phyloP scores from a whole-genome alignment of 2,113 vertebrate species.

The Microcebus jonahi region DNA sequence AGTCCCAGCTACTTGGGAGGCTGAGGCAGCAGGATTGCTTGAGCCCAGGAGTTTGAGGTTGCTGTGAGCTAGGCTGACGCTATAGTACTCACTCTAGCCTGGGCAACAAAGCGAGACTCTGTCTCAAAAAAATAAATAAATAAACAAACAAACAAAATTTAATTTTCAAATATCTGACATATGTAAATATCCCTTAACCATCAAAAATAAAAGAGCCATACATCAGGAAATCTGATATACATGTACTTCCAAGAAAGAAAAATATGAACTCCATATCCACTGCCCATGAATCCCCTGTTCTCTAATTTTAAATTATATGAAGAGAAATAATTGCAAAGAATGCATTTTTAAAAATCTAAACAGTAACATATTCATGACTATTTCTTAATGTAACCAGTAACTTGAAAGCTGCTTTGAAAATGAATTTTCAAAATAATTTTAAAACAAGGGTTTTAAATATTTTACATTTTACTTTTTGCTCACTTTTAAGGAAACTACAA shows the following conservation, averaged over 20 bases:
- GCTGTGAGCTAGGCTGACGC: too few species aligned
- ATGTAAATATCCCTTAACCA: background rate
- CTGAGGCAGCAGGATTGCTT: too few species aligned
- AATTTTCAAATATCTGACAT: slow-evolving; percentile 28
- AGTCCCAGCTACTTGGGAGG: too few species aligned
- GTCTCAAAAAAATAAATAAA: too few species aligned
- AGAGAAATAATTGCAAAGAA: slow-evolving; percentile 3
- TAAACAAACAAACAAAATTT: background rate
- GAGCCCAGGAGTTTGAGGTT: too few species aligned
- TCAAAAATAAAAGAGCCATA: slow-evolving; percentile 32
- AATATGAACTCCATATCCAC: background rate
- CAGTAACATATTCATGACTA: background rate
- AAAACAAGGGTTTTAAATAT: background rate
- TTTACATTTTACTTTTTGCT: slow-evolving; percentile 1
- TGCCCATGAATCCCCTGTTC: background rate
- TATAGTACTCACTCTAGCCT: too few species aligned
- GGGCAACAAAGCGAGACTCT: too few species aligned
- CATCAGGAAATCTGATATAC: background rate
- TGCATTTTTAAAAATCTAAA: background rate
- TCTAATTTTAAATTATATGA: slow-evolving; percentile 28
- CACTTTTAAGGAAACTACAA: background rate
- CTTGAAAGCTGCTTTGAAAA: slow-evolving; percentile 23
- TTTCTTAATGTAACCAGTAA: background rate
- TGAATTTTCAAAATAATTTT: slow-evolving; percentile 46
- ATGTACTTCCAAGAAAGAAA: background rate